These are phyloP conservation scores for Drosophila planitibia DNA, from an alignment of 2,888 invertebrate species.

Conservation along the genomic window DNA sequence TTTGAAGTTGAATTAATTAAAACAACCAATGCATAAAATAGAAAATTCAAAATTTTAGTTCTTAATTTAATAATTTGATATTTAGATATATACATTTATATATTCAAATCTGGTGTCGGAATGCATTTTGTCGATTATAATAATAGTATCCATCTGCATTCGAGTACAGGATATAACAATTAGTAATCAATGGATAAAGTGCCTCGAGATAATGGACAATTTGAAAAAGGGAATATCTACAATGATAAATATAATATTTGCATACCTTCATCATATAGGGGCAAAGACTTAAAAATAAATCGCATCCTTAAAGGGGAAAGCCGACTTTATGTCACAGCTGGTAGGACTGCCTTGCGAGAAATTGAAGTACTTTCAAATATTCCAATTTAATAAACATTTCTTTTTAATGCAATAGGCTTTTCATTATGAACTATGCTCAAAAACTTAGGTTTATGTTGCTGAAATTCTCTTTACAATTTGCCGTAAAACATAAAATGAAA, in stretches of 20 bases:
- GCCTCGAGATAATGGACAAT: background rate
- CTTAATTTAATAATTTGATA: background rate
- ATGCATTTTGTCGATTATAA: background rate
- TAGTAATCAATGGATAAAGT: background rate
- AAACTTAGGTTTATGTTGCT: conserved; percentile 16
- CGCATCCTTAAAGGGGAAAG: background rate
- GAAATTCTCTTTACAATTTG: conserved; percentile 17
- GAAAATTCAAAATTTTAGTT: background rate
- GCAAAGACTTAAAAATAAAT: no score
- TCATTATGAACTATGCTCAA: conserved; percentile 15
- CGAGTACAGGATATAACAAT: background rate
- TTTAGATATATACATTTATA: background rate
- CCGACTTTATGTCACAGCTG: background rate
- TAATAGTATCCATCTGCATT: background rate
- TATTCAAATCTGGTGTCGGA: background rate
- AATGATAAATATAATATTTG: background rate
- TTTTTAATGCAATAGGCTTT: background rate
- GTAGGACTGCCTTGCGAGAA: background rate
- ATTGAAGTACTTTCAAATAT: background rate
- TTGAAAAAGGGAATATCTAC: background rate
- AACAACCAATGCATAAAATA: background rate
- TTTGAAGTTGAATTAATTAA: background rate
- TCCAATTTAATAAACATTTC: background rate
- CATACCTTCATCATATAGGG: no score
- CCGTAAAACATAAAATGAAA: conserved; percentile 30